These are phyloP conservation scores for Sebastes steindachneri DNA, from an alignment of 2,797 vertebrate species.

Conservation along the genomic window DNA sequence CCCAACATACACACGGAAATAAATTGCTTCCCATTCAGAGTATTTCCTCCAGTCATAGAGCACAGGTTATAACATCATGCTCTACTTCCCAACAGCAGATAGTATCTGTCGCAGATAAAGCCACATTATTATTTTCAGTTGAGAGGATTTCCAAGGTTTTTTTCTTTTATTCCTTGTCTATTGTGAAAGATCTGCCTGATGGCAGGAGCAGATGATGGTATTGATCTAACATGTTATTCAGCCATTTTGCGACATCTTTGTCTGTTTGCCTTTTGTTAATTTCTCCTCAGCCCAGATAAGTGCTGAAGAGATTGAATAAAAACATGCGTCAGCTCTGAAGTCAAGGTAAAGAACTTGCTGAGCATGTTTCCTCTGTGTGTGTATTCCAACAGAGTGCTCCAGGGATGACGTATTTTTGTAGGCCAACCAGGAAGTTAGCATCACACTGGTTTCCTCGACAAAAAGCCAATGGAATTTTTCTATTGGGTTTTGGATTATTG, in stretches of 20 bases:
- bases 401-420: no score
- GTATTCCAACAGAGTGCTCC: not conserved
- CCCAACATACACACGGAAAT: slow-evolving; percentile 57
- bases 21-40: slow-evolving; percentile 58
- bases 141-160: slow-evolving; percentile 45
- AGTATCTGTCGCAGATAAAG: slow-evolving; percentile 69
- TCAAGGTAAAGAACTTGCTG: slow-evolving; percentile 3
- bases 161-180: slow-evolving; percentile 18
- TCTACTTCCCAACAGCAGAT: slow-evolving; percentile 69
- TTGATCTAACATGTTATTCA: slow-evolving; percentile 46
- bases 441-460: no score
- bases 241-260: slow-evolving; percentile 15
- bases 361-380: slow-evolving; percentile 6
- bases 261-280: not conserved
- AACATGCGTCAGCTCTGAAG: not conserved
- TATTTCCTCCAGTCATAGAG: slow-evolving; percentile 66
- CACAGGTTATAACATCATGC: slow-evolving; percentile 71
- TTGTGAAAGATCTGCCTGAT: slow-evolving; percentile 43
- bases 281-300: not conserved
- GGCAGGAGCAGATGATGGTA: not conserved
- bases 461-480: no score
- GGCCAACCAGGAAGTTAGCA: no score
- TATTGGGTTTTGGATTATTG: no score
- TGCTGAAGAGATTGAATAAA: slow-evolving; percentile 3
- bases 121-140: slow-evolving; percentile 63